A percentile compares a stretch with the other conserved stretches of the same genome.
Conservation (phyloP, 2,113 vertebrate genomes). For the Cottus gobio region DNA sequence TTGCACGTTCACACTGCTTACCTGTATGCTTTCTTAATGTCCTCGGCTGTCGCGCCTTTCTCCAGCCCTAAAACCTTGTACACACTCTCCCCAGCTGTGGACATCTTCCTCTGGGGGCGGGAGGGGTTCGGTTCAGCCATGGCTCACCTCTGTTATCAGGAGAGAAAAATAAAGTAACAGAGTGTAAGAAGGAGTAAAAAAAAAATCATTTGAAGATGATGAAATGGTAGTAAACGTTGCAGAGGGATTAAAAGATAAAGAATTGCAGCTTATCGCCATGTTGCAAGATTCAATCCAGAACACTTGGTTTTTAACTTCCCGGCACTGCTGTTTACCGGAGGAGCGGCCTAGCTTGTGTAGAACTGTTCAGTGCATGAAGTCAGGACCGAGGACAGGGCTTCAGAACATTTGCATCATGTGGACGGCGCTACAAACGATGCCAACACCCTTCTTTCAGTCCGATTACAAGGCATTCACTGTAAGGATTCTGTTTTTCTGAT, state of each 20-base stretch:
- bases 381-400: not conserved
- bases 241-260: not conserved
- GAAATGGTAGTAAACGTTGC: not conserved
- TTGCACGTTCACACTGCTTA: not conserved
- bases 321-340: not conserved
- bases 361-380: not conserved
- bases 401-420: too few relatives aligned
- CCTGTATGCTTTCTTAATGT: constrained; percentile 94
- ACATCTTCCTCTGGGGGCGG: constrained; percentile 87
- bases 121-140: constrained; percentile 84
- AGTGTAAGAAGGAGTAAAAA: not conserved
- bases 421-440: too few relatives aligned
- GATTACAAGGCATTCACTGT: not conserved
- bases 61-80: constrained; percentile 90
- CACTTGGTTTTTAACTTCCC: not conserved
- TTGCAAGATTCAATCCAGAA: not conserved
- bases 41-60: constrained; percentile 90
- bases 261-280: not conserved
- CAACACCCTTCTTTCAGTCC: too few relatives aligned
- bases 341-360: not conserved
- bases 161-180: not conserved
- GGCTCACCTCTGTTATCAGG: constrained; percentile 71
- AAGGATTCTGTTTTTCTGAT: not conserved
- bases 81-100: constrained; percentile 87
- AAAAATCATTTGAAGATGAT: not conserved